phyloP scores from a whole-genome alignment of 2,888 invertebrate species.

The Campoplex nolae region DNA sequence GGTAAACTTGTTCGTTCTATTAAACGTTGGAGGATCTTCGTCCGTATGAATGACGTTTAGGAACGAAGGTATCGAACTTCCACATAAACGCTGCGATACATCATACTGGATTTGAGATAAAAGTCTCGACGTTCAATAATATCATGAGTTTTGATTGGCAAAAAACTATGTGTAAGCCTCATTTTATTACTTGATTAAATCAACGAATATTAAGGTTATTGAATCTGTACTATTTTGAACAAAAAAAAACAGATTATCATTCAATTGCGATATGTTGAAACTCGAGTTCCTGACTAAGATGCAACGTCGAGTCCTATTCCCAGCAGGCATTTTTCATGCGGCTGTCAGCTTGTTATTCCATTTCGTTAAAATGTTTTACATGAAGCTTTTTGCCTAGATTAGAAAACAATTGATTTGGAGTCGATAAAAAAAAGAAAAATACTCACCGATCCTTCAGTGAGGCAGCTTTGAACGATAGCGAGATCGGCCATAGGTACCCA shows the following conservation, averaged over 20 bases:
- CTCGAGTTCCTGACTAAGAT: neutral
- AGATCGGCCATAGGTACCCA: slow-evolving; percentile 90
- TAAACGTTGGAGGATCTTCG: slow-evolving; percentile 95
- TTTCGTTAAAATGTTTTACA: neutral
- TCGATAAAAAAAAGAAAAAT: slow-evolving; percentile 4
- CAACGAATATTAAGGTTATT: neutral
- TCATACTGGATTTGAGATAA: slow-evolving; percentile 28
- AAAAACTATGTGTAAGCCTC: neutral
- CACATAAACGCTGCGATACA: slow-evolving; percentile 87
- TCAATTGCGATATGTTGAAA: neutral
- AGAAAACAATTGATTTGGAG: neutral
- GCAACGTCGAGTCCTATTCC: neutral
- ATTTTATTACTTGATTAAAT: neutral
- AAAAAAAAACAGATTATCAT: neutral
- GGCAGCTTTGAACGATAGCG: slow-evolving; percentile 93
- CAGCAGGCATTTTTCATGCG: neutral
- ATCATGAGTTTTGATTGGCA: neutral
- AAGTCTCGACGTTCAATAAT: slow-evolving; percentile 23
- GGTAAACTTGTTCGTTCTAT: slow-evolving; percentile 96
- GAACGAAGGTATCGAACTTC: slow-evolving; percentile 96
- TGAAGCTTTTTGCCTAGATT: neutral
- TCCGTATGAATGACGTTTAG: slow-evolving; percentile 94
- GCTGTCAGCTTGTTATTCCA: neutral
- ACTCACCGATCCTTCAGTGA: slow-evolving; percentile 92
- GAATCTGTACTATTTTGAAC: neutral